Evolutionary conservation across 2,113 vertebrate species (phyloP), one percentile per base, ranked within the genome.

Genomic region (Cisticola juncidis): DNA sequence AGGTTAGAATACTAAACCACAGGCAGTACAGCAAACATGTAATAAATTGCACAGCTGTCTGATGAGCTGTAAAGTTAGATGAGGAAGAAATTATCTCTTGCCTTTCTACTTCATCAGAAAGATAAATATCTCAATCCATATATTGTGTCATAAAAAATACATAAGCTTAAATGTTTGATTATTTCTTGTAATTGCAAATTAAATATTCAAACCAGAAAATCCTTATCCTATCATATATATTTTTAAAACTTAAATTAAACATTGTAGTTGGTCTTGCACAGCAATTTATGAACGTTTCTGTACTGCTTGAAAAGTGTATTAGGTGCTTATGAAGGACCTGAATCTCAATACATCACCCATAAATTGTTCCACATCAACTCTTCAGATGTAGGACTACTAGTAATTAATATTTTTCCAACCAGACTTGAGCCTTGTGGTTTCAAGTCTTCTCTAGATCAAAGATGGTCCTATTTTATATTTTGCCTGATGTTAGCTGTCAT

Each of bases 81-180:
- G 86, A 90, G 61, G 93, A 96, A 86, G 91, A 90, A 93, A 95
- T 96, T 90, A 81, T 90, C 76, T 86, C 57, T 66, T 90, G 53
- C 80, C 76, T 86, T 90, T 94, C 88, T 88, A 42, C 47, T 93
- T 95, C 82, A 86, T 95, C 92, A 84, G 65, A 88, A 72, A 81
- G 60, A 93, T 74, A 94, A 93, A 93, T 86, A 81, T 78, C 93
- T 93, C 69, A 69, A 61, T 81, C 56, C 5, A 0, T 79, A 60
- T 93, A 83, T 73, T 79, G 65, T 92, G 68, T 88, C 69, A 74
- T 96, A 93, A 95, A 95, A 94, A 81, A 94, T 95, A 69, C 90
- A 95, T 92, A 88, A 90, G 56, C 80, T 94, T 94, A 94, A 93
- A 94, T 94, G 88, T 95, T 94, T 90, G 91, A 95, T 96, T 96